Conservation (phyloP, 37 sponge, comb jelly and placozoan genomes). For the Axinella damicornis region DNA sequence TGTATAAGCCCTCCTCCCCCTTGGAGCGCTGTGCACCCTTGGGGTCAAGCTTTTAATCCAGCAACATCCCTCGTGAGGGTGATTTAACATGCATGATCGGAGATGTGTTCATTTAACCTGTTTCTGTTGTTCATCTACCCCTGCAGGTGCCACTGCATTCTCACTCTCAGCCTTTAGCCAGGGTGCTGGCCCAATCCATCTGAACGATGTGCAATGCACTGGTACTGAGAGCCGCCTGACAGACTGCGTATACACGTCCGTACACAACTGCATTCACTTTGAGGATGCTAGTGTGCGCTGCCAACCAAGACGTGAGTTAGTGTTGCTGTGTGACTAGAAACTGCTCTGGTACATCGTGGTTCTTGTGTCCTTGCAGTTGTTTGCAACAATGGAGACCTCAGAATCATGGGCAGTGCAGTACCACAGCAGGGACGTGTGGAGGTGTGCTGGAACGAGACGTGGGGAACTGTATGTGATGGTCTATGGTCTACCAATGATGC, state of each 20-base stretch:
- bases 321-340: not conserved
- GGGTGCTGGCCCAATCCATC: not conserved
- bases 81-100: no score
- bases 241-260: not conserved
- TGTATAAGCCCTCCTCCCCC: no score
- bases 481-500: conserved; percentile 26
- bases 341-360: not conserved
- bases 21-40: no score
- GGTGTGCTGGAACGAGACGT: conserved; percentile 9
- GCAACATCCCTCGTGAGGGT: no score
- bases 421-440: conserved; percentile 17
- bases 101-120: no score
- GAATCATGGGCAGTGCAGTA: conserved; percentile 5
- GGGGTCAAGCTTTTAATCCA: no score
- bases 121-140: no score
- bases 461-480: conserved; percentile 32
- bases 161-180: no score
- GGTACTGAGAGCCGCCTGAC: conserved; percentile 3
- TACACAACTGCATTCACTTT: conserved; percentile 13
- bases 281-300: conserved; percentile 17
- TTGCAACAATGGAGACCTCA: conserved; percentile 20
- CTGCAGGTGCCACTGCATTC: no score
- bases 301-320: not conserved
- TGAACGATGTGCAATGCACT: conserved; percentile 4
- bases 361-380: not conserved